These are phyloP conservation scores for Pelvicachromis taeniatus DNA, from an alignment of 2,113 vertebrate genomes.

Conservation along the genomic window DNA sequence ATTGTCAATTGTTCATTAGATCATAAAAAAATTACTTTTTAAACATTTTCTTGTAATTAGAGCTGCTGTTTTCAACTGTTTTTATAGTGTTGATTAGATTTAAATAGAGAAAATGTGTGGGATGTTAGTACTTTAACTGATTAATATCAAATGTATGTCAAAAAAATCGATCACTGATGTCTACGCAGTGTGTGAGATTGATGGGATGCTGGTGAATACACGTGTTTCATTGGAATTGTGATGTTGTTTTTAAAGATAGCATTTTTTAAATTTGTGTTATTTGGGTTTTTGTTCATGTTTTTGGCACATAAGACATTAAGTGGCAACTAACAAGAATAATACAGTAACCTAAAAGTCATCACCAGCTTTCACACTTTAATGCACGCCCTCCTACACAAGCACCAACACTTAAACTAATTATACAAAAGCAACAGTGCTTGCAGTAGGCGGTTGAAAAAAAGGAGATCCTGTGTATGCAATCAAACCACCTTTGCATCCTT, in stretches of 20 bases:
- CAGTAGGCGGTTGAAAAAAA: neutral
- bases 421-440: neutral
- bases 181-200: neutral
- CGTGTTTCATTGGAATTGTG: neutral
- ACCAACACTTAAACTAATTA: neutral
- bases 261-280: neutral
- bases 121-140: neutral
- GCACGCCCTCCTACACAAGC: neutral
- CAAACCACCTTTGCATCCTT: neutral
- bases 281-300: neutral
- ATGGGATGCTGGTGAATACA: neutral
- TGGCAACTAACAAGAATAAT: neutral
- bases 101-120: neutral
- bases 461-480: neutral
- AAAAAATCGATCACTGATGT: neutral
- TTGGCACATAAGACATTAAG: neutral
- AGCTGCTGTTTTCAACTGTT: neutral
- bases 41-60: neutral
- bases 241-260: neutral
- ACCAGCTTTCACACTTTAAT: neutral
- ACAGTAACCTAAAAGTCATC: neutral
- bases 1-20: neutral
- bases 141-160: neutral
- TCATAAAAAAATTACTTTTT: neutral
- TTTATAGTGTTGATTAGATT: neutral